Conservation (phyloP, 2,113 vertebrate species). For the Excalfactoria chinensis region DNA sequence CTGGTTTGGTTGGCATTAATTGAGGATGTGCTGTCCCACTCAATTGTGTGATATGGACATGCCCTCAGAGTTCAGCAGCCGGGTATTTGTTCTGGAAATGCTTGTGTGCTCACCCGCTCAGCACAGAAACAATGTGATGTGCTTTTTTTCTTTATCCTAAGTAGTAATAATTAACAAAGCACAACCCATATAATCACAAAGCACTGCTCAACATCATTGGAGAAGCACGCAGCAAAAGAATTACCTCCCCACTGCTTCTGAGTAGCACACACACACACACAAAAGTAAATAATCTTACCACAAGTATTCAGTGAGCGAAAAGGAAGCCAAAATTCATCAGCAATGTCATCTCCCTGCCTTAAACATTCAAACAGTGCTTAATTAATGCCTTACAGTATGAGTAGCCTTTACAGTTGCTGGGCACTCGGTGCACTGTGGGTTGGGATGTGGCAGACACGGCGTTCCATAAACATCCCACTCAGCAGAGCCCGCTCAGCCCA, state of each 20-base stretch:
- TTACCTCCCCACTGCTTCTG: neutral
- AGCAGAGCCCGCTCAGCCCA: neutral
- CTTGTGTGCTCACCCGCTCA: neutral
- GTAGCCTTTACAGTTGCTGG: neutral
- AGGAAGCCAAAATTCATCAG: neutral
- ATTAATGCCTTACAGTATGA: neutral
- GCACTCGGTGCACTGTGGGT: neutral
- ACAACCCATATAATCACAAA: neutral
- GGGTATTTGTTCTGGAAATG: constrained; percentile 13
- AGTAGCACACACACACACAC: neutral
- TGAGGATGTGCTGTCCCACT: neutral
- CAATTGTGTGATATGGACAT: neutral
- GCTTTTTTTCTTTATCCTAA: neutral
- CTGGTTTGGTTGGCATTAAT: neutral
- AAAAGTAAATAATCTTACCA: constrained; percentile 6
- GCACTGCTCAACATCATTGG: constrained; percentile 5
- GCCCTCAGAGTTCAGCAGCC: neutral
- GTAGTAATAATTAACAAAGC: constrained; percentile 28
- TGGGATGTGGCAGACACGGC: neutral
- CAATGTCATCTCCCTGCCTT: neutral
- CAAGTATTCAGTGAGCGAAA: constrained; percentile 17
- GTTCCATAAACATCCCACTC: neutral
- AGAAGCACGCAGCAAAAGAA: constrained; percentile 12
- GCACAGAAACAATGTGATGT: neutral
- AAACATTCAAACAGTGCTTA: neutral